Percentiles rank a stretch among this genome's conserved stretches.
Conservation (phyloP, 2,797 vertebrate species). For the Channallabes apus region DNA sequence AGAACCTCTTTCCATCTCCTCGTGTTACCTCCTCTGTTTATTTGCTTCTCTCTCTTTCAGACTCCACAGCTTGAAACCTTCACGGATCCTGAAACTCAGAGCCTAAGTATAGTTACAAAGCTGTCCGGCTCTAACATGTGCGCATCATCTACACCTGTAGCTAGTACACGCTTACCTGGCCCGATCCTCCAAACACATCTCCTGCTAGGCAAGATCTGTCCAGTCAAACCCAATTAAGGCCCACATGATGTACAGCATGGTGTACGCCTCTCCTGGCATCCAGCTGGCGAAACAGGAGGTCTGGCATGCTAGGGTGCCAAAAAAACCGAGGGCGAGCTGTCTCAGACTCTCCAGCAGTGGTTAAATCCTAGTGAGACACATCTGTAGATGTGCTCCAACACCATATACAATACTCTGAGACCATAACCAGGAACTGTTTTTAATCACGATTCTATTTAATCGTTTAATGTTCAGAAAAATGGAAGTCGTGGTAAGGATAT, state of each 20-base stretch:
- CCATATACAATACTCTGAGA: not conserved
- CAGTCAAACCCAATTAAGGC: slow-evolving; percentile 64
- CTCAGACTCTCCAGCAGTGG: slow-evolving; percentile 33
- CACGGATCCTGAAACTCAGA: not conserved
- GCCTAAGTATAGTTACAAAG: slow-evolving; percentile 43
- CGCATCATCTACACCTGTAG: slow-evolving; percentile 65
- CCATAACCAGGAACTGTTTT: not conserved
- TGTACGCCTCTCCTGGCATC: slow-evolving; percentile 68
- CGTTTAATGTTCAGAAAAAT: not conserved
- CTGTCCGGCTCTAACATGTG: slow-evolving; percentile 58
- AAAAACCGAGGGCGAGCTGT: slow-evolving; percentile 56
- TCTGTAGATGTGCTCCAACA: slow-evolving; percentile 34
- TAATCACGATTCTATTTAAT: not conserved
- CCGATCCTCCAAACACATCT: slow-evolving; percentile 58
- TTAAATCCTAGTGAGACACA: slow-evolving; percentile 13
- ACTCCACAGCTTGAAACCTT: not conserved
- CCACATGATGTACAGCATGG: slow-evolving; percentile 57
- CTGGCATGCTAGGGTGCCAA: slow-evolving; percentile 50
- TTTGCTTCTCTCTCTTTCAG: not conserved
- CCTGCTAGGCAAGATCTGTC: slow-evolving; percentile 62
- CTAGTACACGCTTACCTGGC: slow-evolving; percentile 56
- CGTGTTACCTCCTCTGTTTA: not conserved
- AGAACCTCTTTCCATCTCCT: not conserved
- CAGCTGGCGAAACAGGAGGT: slow-evolving; percentile 62
- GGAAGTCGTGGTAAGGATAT: not conserved